Evolutionary conservation across 2,113 vertebrate genomes (phyloP), one percentile per base, ranked within the genome.

Genomic region (Semnornis frantzii): DNA sequence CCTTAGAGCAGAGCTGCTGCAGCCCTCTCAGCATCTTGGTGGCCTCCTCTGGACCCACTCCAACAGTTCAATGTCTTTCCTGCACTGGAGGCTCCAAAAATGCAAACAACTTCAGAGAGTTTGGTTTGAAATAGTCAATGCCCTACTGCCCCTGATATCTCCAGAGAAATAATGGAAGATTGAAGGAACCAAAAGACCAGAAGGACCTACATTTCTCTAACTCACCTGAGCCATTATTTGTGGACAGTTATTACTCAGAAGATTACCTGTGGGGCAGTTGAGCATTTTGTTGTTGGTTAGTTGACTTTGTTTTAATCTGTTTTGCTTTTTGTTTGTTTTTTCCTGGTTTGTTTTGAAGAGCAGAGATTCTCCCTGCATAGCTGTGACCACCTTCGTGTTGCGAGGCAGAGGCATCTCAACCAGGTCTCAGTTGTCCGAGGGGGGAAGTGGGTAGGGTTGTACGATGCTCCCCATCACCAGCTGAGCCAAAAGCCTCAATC

Each of bases 121-220:
- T 84, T 2, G 4, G 33, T 37, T 72, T n/a, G 28, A 44, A 74
- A 50, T 42, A 82, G 37, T 5, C 5, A 78, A 84, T 25, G 7
- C 0, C 1, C 7, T 42, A 24, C 17, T 28, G 17, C 31, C 24
- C 27, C 24, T 31, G 3, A 15, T 16, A 9, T 5, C 10, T 23
- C 19, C 21, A 30, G 21, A 81, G n/a, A 78, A 82, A 21, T 54
- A 34, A 34, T 21, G 34, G 39, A 81, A 77, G 8, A 2, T 1
- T 66, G n/a, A 74, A 85, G 31, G 25, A 58, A 44, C 42, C 15
- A 14, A 42, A 42, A 42, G 42, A 15, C 4, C 28, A 84, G 71
- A 75, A 87, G 11, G 5, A 33, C 9, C 23, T 44, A 46, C 9
- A 70, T 79, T 76, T 79, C 42, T 88, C 15, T 52, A 7, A 37